phyloP scores from a whole-genome alignment of 1,140 invertebrate genomes.

The Archivesica marissinica region DNA sequence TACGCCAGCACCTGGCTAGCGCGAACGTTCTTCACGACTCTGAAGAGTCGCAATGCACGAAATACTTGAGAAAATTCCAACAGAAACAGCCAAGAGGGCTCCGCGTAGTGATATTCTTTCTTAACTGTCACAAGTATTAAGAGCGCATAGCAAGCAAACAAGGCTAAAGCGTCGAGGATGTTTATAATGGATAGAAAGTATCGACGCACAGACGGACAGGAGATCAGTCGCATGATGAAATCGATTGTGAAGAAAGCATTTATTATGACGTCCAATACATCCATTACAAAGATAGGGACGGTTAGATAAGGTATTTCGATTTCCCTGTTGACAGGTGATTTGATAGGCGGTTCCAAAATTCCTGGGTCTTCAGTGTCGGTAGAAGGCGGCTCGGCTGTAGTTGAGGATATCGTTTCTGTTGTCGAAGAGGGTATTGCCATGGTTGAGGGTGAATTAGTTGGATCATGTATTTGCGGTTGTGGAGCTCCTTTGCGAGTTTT shows the following conservation, averaged over 20 bases:
- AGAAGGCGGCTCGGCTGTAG: too few relatives aligned
- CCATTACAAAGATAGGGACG: neutral
- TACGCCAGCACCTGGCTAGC: constrained; percentile 94
- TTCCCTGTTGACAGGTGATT: neutral
- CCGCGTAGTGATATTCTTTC: constrained; percentile 45
- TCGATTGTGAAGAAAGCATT: constrained; percentile 81
- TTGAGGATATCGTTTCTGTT: too few relatives aligned
- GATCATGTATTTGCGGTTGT: neutral
- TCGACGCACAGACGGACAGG: constrained; percentile 79
- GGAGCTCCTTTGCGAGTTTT: neutral
- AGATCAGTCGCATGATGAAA: constrained; percentile 76
- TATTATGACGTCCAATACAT: neutral
- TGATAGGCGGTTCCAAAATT: neutral
- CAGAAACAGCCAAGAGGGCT: constrained; percentile 45
- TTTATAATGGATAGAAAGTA: constrained; percentile 94
- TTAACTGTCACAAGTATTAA: constrained; percentile 8
- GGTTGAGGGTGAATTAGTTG: too few relatives aligned
- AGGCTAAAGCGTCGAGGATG: constrained; percentile 98
- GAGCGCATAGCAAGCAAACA: constrained; percentile 82
- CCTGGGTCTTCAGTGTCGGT: neutral
- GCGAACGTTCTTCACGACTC: constrained; percentile 90
- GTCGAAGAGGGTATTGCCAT: too few relatives aligned
- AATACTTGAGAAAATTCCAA: constrained; percentile 96
- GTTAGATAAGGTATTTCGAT: constrained; percentile 5
- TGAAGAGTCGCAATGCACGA: constrained; percentile 98